These are phyloP conservation scores for Notospermus geniculatus DNA, from an alignment of 1,140 invertebrate species.

Conservation along the genomic window DNA sequence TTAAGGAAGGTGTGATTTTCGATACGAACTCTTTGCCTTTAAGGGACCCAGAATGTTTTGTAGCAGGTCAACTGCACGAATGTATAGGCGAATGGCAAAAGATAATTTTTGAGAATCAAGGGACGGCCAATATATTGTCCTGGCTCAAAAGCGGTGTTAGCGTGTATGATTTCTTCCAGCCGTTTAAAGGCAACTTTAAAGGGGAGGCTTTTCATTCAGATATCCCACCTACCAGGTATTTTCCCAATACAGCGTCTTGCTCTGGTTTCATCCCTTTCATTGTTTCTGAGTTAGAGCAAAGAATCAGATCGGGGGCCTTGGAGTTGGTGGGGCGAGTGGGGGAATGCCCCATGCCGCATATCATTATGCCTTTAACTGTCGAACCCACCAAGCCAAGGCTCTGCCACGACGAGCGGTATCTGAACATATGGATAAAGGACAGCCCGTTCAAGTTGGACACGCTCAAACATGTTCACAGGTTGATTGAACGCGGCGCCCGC, in stretches of 20 bases:
- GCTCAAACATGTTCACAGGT: slow-evolving; percentile 5
- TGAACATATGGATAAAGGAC: slow-evolving; percentile 16
- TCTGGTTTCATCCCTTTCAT: slow-evolving; percentile 17
- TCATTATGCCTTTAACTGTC: slow-evolving; percentile 7
- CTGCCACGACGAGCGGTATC: slow-evolving; percentile 16
- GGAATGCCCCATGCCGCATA: slow-evolving; percentile 15
- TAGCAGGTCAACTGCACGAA: too few species aligned
- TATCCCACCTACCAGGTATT: slow-evolving; percentile 18
- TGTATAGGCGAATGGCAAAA: too few species aligned
- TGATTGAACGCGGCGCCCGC: slow-evolving; percentile 5
- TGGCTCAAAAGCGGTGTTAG: slow-evolving; percentile 13
- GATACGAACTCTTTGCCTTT: too few species aligned
- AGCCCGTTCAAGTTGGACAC: slow-evolving; percentile 16
- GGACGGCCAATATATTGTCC: too few species aligned
- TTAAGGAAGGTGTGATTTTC: too few species aligned
- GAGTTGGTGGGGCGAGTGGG: slow-evolving; percentile 15
- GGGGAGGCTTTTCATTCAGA: slow-evolving; percentile 19
- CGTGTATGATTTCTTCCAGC: slow-evolving; percentile 11
- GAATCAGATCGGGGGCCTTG: not conserved
- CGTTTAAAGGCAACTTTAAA: too few species aligned
- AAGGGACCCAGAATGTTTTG: too few species aligned
- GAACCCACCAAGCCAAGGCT: slow-evolving; percentile 12
- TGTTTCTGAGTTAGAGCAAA: slow-evolving; percentile 4
- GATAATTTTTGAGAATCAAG: too few species aligned
- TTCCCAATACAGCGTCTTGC: slow-evolving; percentile 17